Evolutionary conservation across 1,140 invertebrate genomes (phyloP).

Genomic region (Tribolium madens): DNA sequence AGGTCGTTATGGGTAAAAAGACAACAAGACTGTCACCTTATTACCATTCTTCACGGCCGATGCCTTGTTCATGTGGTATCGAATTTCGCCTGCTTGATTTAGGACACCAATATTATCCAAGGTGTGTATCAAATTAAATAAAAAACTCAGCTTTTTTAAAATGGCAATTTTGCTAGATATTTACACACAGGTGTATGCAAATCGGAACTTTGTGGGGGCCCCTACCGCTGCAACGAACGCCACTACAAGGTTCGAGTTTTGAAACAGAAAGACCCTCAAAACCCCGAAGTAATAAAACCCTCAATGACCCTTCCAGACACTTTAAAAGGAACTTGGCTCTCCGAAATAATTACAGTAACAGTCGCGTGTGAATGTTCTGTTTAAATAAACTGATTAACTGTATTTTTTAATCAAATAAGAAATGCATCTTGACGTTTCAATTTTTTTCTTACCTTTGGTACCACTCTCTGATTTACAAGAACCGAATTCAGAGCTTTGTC

Average conservation of each 20-base stretch:
- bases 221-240: constrained; percentile 45
- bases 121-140: constrained; percentile 42
- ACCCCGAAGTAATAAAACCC: background rate
- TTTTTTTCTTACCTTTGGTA: constrained; percentile 69
- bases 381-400: constrained; percentile 20
- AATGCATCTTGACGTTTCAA: background rate
- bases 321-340: constrained; percentile 50
- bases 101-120: constrained; percentile 54
- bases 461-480: constrained; percentile 71
- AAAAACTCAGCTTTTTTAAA: background rate
- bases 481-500: constrained; percentile 70
- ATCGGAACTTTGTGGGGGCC: constrained; percentile 31
- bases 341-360: constrained; percentile 48
- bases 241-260: constrained; percentile 54
- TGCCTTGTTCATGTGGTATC: constrained; percentile 49
- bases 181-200: constrained; percentile 51
- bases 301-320: constrained; percentile 40
- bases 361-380: constrained; percentile 56
- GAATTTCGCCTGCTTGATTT: constrained; percentile 50
- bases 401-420: constrained; percentile 1
- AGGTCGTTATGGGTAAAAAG: constrained; percentile 4
- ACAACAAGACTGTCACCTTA: constrained; percentile 16
- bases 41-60: constrained; percentile 19
- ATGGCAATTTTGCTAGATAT: constrained; percentile 43
- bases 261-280: constrained; percentile 44